These are phyloP conservation scores for Panthera uncia DNA, from an alignment of 2,113 vertebrate species.

Conservation along the genomic window DNA sequence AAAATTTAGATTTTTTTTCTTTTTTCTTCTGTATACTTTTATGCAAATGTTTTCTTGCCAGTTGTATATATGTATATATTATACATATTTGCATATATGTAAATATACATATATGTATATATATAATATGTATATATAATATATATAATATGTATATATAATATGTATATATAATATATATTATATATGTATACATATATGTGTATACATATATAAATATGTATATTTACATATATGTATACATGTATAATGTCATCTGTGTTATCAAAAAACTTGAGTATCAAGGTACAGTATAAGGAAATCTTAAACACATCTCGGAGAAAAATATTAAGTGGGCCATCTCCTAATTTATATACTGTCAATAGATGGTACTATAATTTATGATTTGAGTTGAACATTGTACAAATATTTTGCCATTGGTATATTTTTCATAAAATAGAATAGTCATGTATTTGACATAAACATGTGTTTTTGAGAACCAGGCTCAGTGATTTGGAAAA, in stretches of 20 bases:
- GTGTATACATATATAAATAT: too few relatives aligned
- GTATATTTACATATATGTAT: too few relatives aligned
- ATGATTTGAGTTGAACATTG: neutral
- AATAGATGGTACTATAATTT: neutral
- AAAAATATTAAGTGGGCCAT: neutral
- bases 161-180: too few relatives aligned
- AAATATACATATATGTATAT: too few relatives aligned
- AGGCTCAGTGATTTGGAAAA: slow-evolving; percentile 31
- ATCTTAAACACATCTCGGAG: neutral
- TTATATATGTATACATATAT: too few relatives aligned
- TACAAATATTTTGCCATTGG: slow-evolving; percentile 51
- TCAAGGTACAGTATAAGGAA: slow-evolving; percentile 28
- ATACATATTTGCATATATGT: too few relatives aligned
- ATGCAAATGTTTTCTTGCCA: neutral
- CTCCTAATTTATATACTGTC: neutral
- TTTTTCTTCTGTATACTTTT: neutral
- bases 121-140: too few relatives aligned
- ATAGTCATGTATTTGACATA: neutral
- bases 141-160: neutral
- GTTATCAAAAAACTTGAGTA: neutral
- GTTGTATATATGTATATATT: neutral
- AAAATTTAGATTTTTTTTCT: neutral
- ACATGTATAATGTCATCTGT: neutral
- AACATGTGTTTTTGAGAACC: slow-evolving; percentile 31
- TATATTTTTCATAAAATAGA: slow-evolving; percentile 29